A percentile compares a stretch with the other conserved stretches of the same genome.
Conservation (phyloP, 2,113 vertebrate species). For the Panurus biarmicus region DNA sequence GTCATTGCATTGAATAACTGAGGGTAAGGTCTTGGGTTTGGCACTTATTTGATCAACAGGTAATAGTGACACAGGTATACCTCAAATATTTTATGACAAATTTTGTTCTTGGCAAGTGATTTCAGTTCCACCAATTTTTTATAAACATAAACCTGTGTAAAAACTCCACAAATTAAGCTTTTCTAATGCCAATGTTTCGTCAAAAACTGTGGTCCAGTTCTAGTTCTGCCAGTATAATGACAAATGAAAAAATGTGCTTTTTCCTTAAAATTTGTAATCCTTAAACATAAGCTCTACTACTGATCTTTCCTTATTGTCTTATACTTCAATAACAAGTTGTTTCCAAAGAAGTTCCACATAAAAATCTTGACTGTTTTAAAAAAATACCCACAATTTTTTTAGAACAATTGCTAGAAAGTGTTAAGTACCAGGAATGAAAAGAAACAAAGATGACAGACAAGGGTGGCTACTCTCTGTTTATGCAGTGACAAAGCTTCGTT, state of each 20-base stretch:
- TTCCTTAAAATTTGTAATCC: neutral
- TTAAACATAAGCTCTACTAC: neutral
- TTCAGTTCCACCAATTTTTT: neutral
- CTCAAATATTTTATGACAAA: neutral
- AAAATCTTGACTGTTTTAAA: neutral
- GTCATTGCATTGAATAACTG: neutral
- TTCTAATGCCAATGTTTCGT: neutral
- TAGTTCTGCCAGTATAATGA: neutral
- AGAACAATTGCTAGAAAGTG: neutral
- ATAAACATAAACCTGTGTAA: neutral
- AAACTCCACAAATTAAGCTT: neutral
- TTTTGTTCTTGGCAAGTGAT: neutral
- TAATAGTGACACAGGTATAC: neutral
- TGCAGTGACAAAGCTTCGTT: neutral
- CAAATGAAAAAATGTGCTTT: neutral
- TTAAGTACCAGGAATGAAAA: neutral
- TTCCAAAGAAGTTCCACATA: neutral
- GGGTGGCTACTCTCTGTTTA: neutral
- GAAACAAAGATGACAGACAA: neutral
- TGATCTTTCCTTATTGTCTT: neutral
- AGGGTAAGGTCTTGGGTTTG: neutral
- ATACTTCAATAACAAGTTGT: neutral
- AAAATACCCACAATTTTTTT: neutral
- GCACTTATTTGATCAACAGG: neutral
- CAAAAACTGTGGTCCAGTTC: neutral